These are phyloP conservation scores for Drepana arcuata DNA, from an alignment of 1,140 invertebrate genomes.

Conservation along the genomic window DNA sequence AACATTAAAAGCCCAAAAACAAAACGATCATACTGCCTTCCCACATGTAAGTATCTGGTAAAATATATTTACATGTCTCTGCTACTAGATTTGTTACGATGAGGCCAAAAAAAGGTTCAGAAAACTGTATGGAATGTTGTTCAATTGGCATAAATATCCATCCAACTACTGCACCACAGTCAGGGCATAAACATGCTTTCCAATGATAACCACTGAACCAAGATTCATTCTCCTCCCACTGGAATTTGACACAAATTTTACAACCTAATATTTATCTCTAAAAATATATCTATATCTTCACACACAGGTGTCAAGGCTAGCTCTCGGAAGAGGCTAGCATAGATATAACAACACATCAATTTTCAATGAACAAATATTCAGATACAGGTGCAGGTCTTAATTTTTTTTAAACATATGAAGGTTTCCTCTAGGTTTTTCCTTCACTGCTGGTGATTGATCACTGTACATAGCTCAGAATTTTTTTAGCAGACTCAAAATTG, in stretches of 20 bases:
- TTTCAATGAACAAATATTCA: neutral
- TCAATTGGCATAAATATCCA: conserved; percentile 42
- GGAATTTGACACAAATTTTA: conserved; percentile 16
- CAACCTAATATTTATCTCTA: no score
- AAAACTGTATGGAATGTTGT: conserved; percentile 10
- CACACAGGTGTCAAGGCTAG: no score
- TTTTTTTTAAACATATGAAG: neutral
- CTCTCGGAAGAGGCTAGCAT: no score
- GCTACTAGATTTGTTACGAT: conserved; percentile 38
- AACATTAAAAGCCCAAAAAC: no score
- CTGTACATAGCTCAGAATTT: neutral
- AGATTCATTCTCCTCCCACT: conserved; percentile 49
- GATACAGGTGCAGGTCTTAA: neutral
- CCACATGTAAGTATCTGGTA: no score
- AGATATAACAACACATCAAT: no score
- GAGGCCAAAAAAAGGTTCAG: conserved; percentile 38
- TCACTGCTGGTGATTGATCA: no score
- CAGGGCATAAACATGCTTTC: conserved; percentile 47
- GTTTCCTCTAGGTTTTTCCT: no score
- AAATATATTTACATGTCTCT: conserved; percentile 48
- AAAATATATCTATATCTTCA: no score
- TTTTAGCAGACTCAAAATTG: no score
- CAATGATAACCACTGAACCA: conserved; percentile 53
- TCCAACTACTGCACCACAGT: conserved; percentile 41
- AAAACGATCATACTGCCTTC: no score